phyloP scores from a whole-genome alignment of 2,113 vertebrate species.

The Alces alces region DNA sequence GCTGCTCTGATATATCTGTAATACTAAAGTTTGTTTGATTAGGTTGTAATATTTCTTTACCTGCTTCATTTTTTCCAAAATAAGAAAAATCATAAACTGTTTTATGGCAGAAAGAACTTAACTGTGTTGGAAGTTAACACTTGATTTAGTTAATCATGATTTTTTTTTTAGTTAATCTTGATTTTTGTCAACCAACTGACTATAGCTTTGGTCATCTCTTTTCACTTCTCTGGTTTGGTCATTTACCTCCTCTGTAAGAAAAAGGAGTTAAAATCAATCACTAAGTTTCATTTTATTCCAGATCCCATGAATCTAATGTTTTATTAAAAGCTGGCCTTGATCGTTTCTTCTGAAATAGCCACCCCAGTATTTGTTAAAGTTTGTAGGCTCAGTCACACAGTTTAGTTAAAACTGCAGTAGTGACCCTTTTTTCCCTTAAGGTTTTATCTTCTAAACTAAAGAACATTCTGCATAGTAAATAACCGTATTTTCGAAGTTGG shows the following conservation, averaged over 20 bases:
- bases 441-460: not conserved
- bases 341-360: not conserved
- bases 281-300: not conserved
- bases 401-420: not conserved
- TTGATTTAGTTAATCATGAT: not conserved
- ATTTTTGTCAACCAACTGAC: not conserved
- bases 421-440: not conserved
- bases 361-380: not conserved
- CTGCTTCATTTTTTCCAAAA: conserved; percentile 4
- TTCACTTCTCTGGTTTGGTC: not conserved
- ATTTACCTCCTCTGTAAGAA: not conserved
- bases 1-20: not conserved
- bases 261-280: not conserved
- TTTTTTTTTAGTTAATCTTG: conserved; percentile 25
- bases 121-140: not conserved
- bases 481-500: not conserved
- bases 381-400: not conserved
- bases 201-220: not conserved
- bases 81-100: conserved; percentile 3
- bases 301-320: not conserved
- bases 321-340: not conserved
- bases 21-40: not conserved
- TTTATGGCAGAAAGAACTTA: not conserved
- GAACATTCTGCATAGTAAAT: conserved; percentile 6
- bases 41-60: not conserved